These are phyloP conservation scores for Chloebia gouldiae DNA, from an alignment of 2,113 vertebrate species.

Conservation along the genomic window DNA sequence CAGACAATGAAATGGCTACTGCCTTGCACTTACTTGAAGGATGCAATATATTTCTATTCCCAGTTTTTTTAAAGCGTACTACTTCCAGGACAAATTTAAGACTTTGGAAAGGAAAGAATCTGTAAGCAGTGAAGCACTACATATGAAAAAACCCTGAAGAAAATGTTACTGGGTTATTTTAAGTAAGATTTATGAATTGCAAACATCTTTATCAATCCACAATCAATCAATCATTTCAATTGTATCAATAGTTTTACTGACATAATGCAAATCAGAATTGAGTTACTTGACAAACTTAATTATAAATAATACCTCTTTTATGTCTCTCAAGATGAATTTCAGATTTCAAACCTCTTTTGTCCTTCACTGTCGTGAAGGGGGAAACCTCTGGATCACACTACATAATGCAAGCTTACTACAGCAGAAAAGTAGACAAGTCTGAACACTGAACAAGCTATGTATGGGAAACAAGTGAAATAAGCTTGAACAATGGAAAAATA, in stretches of 20 bases:
- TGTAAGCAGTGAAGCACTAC: not conserved
- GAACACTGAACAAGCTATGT: not conserved
- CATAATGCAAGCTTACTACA: not conserved
- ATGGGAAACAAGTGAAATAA: not conserved
- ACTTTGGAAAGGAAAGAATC: not conserved
- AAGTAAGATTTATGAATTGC: not conserved
- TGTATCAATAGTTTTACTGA: not conserved
- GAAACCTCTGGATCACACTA: not conserved
- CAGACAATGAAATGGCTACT: not conserved
- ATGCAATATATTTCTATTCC: not conserved
- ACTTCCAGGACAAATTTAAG: not conserved
- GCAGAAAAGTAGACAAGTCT: not conserved
- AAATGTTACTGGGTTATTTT: not conserved
- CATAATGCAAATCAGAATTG: not conserved
- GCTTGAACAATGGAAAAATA: not conserved
- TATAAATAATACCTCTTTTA: not conserved
- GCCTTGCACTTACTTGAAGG: not conserved
- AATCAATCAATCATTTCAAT: not conserved
- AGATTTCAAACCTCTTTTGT: not conserved
- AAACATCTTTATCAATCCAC: not conserved
- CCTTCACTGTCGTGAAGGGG: accelerated
- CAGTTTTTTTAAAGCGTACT: not conserved
- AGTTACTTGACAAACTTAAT: not conserved
- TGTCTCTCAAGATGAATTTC: not conserved
- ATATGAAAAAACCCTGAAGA: not conserved